A percentile compares a stretch with the other conserved stretches of the same genome.
phyloP scores from a whole-genome alignment of 2,888 invertebrate species.

The Cacoxenus indagator region DNA sequence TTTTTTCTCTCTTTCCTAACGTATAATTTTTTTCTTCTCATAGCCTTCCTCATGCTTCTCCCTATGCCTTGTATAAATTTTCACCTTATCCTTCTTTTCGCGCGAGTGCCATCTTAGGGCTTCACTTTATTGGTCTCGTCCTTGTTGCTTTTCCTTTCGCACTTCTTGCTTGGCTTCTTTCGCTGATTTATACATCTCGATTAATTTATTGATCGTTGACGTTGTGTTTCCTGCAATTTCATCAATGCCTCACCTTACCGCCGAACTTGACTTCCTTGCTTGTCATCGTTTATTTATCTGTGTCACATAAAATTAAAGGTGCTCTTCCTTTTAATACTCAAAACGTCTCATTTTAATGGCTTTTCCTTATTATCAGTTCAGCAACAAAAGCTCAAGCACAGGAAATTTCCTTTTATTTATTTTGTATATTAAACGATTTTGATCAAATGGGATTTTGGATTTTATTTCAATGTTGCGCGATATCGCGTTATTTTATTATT shows the following conservation, averaged over 20 bases:
- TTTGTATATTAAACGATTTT: constrained; percentile 15
- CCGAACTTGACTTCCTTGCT: not conserved
- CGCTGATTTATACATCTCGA: constrained; percentile 45
- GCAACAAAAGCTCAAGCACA: not conserved
- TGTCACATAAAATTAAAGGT: constrained; percentile 15
- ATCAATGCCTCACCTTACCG: not conserved
- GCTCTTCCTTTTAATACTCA: not conserved
- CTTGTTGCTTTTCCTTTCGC: constrained; percentile 1
- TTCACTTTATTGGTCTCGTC: constrained; percentile 37
- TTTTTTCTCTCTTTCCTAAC: not conserved
- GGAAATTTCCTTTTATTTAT: constrained; percentile 16
- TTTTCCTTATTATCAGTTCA: not conserved
- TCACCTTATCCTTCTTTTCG: constrained; percentile 52
- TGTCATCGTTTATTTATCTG: constrained; percentile 5
- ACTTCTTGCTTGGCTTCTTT: constrained; percentile 7
- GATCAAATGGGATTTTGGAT: not conserved
- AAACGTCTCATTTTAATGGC: constrained; percentile 6
- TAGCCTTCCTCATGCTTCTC: not conserved
- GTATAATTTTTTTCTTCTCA: not conserved
- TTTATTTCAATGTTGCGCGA: not conserved
- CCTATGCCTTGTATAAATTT: not conserved
- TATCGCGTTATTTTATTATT: not conserved
- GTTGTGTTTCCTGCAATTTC: constrained; percentile 19
- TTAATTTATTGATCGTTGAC: constrained; percentile 38
- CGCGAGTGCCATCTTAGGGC: constrained; percentile 41